phyloP scores from a whole-genome alignment of 2,797 vertebrate species.

The Huso huso region DNA sequence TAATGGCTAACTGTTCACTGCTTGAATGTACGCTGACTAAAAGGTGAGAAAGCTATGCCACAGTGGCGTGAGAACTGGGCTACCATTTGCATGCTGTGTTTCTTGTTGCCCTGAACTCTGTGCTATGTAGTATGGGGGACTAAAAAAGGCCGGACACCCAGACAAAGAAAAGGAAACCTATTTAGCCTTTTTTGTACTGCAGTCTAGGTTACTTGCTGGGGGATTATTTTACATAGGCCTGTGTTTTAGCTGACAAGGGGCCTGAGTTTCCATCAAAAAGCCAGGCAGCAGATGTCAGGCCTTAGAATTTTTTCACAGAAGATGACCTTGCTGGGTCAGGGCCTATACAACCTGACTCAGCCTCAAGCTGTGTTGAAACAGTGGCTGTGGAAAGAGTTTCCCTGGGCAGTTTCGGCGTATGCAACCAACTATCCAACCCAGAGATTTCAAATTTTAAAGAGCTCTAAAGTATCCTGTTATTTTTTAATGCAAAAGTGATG shows the following conservation, averaged over 20 bases:
- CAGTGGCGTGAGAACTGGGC: conserved; percentile 39
- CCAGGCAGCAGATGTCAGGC: conserved; percentile 69
- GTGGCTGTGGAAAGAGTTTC: conserved; percentile 47
- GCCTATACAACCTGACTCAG: conserved; percentile 49
- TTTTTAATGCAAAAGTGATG: no score
- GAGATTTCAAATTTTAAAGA: no score
- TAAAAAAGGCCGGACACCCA: no score
- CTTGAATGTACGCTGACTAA: conserved; percentile 20
- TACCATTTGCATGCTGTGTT: conserved; percentile 41
- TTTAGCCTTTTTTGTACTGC: conserved; percentile 27
- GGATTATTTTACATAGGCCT: conserved; percentile 59
- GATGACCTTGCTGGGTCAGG: conserved; percentile 62
- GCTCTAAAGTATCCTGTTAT: no score
- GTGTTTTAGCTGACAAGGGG: conserved; percentile 54
- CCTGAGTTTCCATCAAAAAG: conserved; percentile 55
- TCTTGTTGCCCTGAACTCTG: not conserved
- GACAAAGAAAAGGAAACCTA: no score
- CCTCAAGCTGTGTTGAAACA: conserved; percentile 59
- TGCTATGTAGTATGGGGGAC: no score
- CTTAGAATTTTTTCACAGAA: conserved; percentile 60
- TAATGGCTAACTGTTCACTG: not conserved
- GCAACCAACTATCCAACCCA: conserved; percentile 37
- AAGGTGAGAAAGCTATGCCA: conserved; percentile 29
- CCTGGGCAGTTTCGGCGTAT: conserved; percentile 45
- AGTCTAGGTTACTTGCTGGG: conserved; percentile 60